Base-by-base conservation (phyloP, 2,888 invertebrate genomes). In the Synergus gifuensis region DNA sequence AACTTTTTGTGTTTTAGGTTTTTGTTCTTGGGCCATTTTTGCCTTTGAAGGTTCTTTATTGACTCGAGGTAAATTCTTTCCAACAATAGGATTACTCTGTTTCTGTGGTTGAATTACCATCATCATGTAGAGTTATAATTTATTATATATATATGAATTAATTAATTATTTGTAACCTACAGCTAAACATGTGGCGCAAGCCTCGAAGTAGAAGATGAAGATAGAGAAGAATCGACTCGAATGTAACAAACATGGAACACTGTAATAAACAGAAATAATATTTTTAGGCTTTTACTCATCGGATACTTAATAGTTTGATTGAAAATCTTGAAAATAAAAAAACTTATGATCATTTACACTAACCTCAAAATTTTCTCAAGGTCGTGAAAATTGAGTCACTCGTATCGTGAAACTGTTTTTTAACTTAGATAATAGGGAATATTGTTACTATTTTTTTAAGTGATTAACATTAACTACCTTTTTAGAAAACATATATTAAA, bases 1-100 rank as follows among this genome's bases (percentile, higher is more conserved):
- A 69, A 36, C 28, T 64, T 78, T 67, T 22, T 12, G 60, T 60
- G 12, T 12, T 54, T 16, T 63, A 49, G 42, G 18, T 9, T 64
- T 73, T 7, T 69, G 63, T 22, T 76, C 73, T 28, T 78, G 67
- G 42, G 60, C 69, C 73, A 69, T 77, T 40, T 40, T 79, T 78
- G 66, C 12, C 36, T 54, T 49, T 14, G 49, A 46, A 36, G 36
- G 9, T 73, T 73, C 73, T 36, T 60, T 14, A 60, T 69, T 69
- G 28, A n/a, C 36, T 16, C 16, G 16, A 54, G 28, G 54, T 54
- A 54, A 16, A 8, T 49, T 73, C 8, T 73, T 73, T 4, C 16
- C 49, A 28, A n/a, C 8, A 69, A 69, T 36, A 4, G 14, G 11
- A 28, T 28, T 69, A 69, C 28, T 28, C 22, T 36, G 73, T 11